These are phyloP conservation scores for Aramus guarauna DNA, from an alignment of 2,113 vertebrate species.

Conservation along the genomic window DNA sequence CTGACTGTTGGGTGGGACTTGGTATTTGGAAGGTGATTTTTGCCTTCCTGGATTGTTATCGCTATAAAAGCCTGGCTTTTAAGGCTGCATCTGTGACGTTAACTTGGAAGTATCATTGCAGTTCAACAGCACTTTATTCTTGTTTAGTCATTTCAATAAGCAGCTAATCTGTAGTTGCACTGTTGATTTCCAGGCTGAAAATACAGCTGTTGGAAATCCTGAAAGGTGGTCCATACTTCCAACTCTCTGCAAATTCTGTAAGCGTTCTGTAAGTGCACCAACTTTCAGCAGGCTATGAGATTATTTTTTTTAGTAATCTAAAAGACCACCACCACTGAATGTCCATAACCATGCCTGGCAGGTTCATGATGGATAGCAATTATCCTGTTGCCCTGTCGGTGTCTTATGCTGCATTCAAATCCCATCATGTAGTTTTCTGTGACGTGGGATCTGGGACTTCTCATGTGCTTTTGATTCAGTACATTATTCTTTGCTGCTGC, in stretches of 20 bases:
- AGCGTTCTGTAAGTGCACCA: neutral
- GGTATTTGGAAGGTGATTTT: neutral
- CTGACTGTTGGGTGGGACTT: neutral
- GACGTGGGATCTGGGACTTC: neutral
- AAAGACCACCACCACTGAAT: neutral
- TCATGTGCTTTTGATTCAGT: neutral
- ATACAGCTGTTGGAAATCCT: neutral
- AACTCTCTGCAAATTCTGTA: neutral
- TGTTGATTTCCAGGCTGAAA: neutral
- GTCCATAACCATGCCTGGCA: neutral
- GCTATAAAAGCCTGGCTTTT: fast-evolving
- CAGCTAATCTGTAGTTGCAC: neutral
- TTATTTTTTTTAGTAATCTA: neutral
- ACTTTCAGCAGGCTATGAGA: neutral
- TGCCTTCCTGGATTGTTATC: neutral
- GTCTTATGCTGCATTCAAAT: neutral
- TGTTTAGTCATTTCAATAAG: neutral
- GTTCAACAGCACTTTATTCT: neutral
- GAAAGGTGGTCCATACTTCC: fast-evolving
- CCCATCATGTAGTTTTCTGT: neutral
- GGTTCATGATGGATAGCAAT: neutral
- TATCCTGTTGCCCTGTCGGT: neutral
- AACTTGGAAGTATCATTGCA: neutral
- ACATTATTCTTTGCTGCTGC: neutral
- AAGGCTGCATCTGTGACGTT: neutral